phyloP scores from a whole-genome alignment of 2,888 invertebrate species.

The Caenorhabditis angaria region DNA sequence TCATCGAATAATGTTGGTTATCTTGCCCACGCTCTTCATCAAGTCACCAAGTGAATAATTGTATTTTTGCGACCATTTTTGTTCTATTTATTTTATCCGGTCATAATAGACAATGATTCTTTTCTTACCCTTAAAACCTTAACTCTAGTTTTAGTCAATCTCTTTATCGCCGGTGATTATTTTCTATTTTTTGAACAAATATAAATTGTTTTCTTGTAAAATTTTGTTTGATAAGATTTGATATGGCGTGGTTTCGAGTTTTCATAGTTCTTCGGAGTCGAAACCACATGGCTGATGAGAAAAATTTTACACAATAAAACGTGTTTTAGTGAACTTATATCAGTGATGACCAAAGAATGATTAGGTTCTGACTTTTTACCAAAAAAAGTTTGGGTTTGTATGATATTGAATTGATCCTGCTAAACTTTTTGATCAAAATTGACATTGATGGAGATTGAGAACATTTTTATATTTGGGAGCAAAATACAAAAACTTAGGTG shows the following conservation, averaged over 20 bases:
- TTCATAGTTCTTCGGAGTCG: background rate
- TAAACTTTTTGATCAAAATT: too few relatives aligned
- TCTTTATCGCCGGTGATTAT: background rate
- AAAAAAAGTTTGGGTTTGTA: too few relatives aligned
- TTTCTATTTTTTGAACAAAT: background rate
- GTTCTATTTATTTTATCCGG: background rate
- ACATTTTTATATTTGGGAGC: too few relatives aligned
- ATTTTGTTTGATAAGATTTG: background rate
- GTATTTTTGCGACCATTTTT: background rate
- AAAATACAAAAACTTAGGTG: too few relatives aligned
- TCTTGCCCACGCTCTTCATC: constrained; percentile 80
- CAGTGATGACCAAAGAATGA: too few relatives aligned
- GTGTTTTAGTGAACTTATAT: too few relatives aligned
- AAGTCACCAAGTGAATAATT: constrained; percentile 59
- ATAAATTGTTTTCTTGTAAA: background rate
- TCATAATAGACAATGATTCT: background rate
- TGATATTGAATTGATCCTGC: too few relatives aligned
- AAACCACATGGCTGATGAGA: background rate
- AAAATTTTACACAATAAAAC: too few relatives aligned
- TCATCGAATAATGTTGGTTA: constrained; percentile 89
- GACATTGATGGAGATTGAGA: too few relatives aligned
- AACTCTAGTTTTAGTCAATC: background rate
- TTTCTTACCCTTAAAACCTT: background rate
- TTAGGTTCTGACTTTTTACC: too few relatives aligned
- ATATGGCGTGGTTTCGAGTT: background rate